Evolutionary conservation across 2,113 vertebrate genomes (phyloP).

Genomic region (Eulemur rufifrons): DNA sequence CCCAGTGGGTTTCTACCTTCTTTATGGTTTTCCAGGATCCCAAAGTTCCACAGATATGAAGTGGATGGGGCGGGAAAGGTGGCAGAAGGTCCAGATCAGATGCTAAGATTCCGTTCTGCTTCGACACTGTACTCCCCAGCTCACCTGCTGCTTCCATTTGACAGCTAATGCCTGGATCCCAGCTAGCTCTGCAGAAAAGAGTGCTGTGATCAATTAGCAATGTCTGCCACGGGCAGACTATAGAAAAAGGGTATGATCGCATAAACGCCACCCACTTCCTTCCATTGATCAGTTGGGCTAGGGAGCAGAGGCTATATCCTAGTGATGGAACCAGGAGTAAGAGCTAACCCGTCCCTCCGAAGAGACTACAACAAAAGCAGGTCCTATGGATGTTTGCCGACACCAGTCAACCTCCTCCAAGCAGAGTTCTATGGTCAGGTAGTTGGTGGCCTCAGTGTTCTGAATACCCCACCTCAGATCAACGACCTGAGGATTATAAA

Average conservation of each 20-base stretch:
- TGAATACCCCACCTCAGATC: conserved; percentile 88
- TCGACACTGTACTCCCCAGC: neutral
- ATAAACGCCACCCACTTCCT: neutral
- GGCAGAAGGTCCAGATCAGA: neutral
- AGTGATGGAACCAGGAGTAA: neutral
- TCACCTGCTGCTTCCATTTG: neutral
- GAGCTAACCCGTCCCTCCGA: neutral
- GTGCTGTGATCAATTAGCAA: neutral
- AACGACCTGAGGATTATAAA: conserved; percentile 81
- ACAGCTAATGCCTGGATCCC: conserved; percentile 1
- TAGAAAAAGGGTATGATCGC: accelerated
- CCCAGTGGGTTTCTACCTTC: neutral
- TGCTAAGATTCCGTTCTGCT: neutral
- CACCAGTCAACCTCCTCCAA: conserved; percentile 86
- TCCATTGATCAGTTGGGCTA: neutral
- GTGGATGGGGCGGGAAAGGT: neutral
- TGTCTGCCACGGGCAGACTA: neutral
- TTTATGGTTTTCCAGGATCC: neutral
- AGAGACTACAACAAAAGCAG: conserved; percentile 86
- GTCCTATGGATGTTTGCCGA: conserved; percentile 83
- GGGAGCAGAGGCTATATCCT: neutral
- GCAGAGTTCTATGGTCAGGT: conserved; percentile 83
- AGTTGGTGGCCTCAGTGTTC: conserved; percentile 72
- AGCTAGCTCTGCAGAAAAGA: neutral
- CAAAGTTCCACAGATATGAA: neutral